phyloP scores from a whole-genome alignment of 1,140 invertebrate genomes.

The Tribolium castaneum region DNA sequence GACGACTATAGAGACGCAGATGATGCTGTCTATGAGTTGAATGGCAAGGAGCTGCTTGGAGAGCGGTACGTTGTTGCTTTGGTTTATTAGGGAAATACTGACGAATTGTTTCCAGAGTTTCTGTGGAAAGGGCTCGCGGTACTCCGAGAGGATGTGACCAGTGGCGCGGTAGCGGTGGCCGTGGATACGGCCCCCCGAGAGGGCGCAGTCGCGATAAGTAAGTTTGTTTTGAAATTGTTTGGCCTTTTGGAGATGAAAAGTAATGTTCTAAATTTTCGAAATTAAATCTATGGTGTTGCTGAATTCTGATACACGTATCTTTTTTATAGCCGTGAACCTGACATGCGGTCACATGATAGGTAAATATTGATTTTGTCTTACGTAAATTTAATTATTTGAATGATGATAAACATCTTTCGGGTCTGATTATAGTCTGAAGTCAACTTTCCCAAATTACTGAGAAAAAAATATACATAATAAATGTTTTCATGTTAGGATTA shows the following conservation, averaged over 20 bases:
- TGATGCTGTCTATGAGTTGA: conserved; percentile 97
- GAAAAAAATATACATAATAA: not conserved
- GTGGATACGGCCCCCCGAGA: conserved; percentile 52
- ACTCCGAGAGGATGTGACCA: conserved; percentile 73
- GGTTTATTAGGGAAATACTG: not conserved
- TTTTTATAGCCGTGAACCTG: conserved; percentile 47
- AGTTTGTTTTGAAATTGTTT: conserved; percentile 33
- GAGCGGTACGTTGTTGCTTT: conserved; percentile 67
- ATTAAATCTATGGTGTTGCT: conserved; percentile 7
- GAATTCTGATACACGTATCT: conserved; percentile 28
- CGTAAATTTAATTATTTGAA: not conserved
- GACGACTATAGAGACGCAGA: conserved; percentile 98
- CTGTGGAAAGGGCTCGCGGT: conserved; percentile 85
- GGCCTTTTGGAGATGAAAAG: not conserved
- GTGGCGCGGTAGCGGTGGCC: conserved; percentile 56
- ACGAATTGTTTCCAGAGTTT: conserved; percentile 72
- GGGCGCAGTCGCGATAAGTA: conserved; percentile 63
- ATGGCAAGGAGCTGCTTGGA: conserved; percentile 95
- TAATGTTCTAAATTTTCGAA: not conserved
- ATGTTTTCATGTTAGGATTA: not conserved
- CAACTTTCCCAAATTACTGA: not conserved
- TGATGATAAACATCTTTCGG: conserved; percentile 38
- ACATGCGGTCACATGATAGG: conserved; percentile 50
- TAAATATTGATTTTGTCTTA: conserved; percentile 44
- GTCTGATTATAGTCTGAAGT: conserved; percentile 36